A percentile compares a stretch with the other conserved stretches of the same genome.
Conservation (phyloP, 1,140 invertebrate species). For the Samia ricini region DNA sequence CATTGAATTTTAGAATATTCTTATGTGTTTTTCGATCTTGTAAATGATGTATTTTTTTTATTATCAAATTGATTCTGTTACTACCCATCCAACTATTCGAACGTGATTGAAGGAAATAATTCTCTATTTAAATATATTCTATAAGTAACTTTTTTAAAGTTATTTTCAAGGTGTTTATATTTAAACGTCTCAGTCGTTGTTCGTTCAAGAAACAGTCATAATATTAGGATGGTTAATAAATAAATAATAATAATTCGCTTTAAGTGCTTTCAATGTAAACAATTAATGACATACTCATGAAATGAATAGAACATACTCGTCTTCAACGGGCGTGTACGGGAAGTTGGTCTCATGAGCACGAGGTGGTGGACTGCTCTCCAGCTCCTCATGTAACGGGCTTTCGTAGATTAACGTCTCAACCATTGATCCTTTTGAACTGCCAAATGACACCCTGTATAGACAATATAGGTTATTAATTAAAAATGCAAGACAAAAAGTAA, state of each 20-base stretch:
- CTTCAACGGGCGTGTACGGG: conserved; percentile 72
- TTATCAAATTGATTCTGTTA: no score
- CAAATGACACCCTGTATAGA: conserved; percentile 90
- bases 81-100: no score
- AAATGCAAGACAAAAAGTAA: not conserved
- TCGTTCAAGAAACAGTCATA: no score
- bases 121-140: no score
- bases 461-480: conserved; percentile 13
- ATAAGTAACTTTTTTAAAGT: no score
- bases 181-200: no score
- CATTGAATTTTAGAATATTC: no score
- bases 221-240: not conserved
- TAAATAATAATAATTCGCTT: not conserved
- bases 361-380: conserved; percentile 75
- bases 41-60: no score
- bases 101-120: no score
- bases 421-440: conserved; percentile 96
- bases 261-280: conserved; percentile 34
- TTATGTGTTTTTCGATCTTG: no score
- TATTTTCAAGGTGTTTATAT: no score
- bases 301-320: conserved; percentile 79
- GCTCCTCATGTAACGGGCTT: conserved; percentile 86
- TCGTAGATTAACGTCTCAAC: conserved; percentile 95
- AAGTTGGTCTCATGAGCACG: conserved; percentile 64
- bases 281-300: conserved; percentile 58